A percentile compares a stretch with the other conserved stretches of the same genome.
Conservation (phyloP, 2,113 vertebrate genomes). For the Parus major region DNA sequence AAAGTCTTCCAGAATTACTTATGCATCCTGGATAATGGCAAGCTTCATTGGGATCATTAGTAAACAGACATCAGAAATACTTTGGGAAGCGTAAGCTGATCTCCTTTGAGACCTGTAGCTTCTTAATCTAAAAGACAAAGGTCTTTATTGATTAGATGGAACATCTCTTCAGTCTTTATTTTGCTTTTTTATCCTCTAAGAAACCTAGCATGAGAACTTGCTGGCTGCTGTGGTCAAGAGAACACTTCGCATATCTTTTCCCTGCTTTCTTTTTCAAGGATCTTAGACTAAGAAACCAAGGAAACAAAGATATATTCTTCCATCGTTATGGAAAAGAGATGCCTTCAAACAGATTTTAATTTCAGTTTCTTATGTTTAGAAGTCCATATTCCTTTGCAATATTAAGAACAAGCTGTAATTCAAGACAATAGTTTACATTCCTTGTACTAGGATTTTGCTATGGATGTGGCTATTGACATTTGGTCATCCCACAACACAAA, state of each 20-base stretch:
- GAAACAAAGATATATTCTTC: neutral
- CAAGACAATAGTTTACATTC: neutral
- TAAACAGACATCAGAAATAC: neutral
- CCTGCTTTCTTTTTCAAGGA: neutral
- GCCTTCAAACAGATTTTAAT: neutral
- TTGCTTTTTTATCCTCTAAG: neutral
- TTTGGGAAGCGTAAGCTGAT: neutral
- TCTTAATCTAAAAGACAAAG: neutral
- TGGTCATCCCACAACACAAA: neutral
- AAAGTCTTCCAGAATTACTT: neutral
- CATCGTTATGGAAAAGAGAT: neutral
- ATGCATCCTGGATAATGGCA: neutral
- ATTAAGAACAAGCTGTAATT: neutral
- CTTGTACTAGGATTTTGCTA: neutral
- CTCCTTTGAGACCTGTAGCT: neutral
- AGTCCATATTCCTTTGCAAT: neutral
- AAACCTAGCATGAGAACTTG: neutral
- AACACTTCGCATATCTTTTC: neutral
- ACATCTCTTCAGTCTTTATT: neutral
- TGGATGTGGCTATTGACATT: neutral
- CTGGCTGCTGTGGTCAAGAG: neutral
- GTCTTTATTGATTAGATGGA: neutral
- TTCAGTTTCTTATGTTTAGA: neutral
- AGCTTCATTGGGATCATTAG: neutral
- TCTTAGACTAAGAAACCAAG: neutral